Percentiles rank a stretch among this genome's conserved stretches.
These are phyloP conservation scores for Heliconius ethilla DNA, from an alignment of 2,888 invertebrate genomes.

Conservation along the genomic window DNA sequence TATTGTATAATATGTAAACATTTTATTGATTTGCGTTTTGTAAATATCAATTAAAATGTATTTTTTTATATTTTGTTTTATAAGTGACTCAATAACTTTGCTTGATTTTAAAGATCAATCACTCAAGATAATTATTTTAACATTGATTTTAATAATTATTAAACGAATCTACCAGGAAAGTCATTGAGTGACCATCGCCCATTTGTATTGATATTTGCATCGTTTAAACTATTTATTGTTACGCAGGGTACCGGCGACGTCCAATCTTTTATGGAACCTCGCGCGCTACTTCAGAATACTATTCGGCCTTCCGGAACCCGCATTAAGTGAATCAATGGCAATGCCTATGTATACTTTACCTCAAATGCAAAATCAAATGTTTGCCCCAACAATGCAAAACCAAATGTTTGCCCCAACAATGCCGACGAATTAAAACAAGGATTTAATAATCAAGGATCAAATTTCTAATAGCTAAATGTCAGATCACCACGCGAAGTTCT, in stretches of 20 bases:
- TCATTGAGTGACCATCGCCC: conserved; percentile 35
- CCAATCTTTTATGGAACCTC: conserved; percentile 81
- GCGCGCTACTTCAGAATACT: conserved; percentile 79
- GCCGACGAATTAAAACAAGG: conserved; percentile 64
- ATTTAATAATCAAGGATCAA: conserved; percentile 68
- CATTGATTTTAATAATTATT: neutral
- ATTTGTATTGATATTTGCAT: conserved; percentile 58
- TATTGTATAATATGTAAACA: conserved; percentile 42
- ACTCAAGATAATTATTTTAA: too few species aligned
- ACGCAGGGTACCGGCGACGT: conserved; percentile 80
- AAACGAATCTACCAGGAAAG: conserved; percentile 20
- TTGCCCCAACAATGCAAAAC: conserved; percentile 54
- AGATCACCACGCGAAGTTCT: conserved; percentile 67
- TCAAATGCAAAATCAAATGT: conserved; percentile 61
- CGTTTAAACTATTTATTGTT: conserved; percentile 50
- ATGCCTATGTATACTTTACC: conserved; percentile 78
- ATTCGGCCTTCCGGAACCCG: conserved; percentile 73
- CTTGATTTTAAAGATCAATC: neutral
- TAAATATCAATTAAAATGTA: conserved; percentile 71
- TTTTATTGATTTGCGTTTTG: conserved; percentile 50
- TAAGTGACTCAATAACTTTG: conserved; percentile 28
- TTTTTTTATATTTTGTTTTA: neutral
- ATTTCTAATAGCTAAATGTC: conserved; percentile 71
- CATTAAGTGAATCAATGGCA: conserved; percentile 71
- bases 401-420: conserved; percentile 55